Base-by-base conservation (phyloP, 2,113 vertebrate genomes). In the Machaerirhynchus nigripectus region DNA sequence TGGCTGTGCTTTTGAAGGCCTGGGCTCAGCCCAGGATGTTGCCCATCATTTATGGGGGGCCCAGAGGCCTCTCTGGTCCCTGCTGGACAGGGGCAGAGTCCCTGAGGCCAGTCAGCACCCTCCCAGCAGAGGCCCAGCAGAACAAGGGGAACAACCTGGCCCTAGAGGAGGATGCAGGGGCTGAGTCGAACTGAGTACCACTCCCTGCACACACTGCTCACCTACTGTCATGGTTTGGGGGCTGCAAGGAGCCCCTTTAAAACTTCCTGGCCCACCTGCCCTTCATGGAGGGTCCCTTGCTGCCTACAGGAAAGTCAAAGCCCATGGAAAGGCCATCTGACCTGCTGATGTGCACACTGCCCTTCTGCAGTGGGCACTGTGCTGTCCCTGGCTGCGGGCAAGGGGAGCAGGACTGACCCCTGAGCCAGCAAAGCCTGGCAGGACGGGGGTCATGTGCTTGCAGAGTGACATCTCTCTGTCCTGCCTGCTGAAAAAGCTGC, bases 131-230 rank as follows among this genome's bases (percentile, higher is more conserved):
- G 35, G 11, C 10, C 23, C 46, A 22, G 46, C 16, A 7, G 35
- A 50, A 17, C 2, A 0, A 15, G 46, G 31, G 28, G 22, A 1
- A 1, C 49, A 64, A 6, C 40, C 33, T 50, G 50, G 15, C 46
- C 37, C 28, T 16, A n/a, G 39, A 31, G n/a, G 37, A 61, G n/a
- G 35, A 31, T 11, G 14, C 0, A 0, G 19, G 15, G 23, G 4
- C 64, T n/a, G 30, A 60, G 55, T 50, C 0, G 1, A 68, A 35
- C 28, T 60, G 40, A 35, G 7, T 18, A 10, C 49, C 2, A 1
- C 1, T 2, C 14, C 49, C 13, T 16, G 4, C 1, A 9, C 18
- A 22, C 0, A 6, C 65, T 1, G 3, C 7, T 59, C 53, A 27
- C 15, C 15, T 10, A 2, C 19, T 2, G 0, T 4, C 31, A n/a